Evolutionary conservation across 2,888 invertebrate species (phyloP), one percentile per base, ranked within the genome.

Genomic region (Oxytorus armatus): DNA sequence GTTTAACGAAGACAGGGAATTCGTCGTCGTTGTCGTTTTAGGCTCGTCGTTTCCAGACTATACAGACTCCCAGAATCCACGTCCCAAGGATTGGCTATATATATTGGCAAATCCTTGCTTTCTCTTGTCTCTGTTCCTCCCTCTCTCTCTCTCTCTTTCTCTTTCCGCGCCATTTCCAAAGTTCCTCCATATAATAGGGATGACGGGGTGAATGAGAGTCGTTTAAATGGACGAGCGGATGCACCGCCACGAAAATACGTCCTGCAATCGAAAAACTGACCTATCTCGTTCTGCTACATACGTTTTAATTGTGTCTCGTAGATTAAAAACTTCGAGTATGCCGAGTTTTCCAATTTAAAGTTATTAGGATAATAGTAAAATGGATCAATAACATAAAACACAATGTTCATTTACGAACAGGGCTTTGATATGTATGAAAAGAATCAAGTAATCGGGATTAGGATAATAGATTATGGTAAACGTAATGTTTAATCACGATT

Each of bases 1-100:
- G 21, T 70, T 70, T 49, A 44, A 57, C 77, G 39, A 18, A 66
- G 23, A 55, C 57, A 23, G 57, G 18, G 25, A 39, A 33, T 51
- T 66, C 14, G 47, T 70, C 63, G 8, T 63, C 61, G 11, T 65
- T 55, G 55, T 44, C 42, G 33, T 72, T 65, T 55, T 33, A 55
- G 42, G 29, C 63, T 33, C 18, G 44, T 16, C 53, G 44, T 55
- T 8, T n/a, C 33, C 3, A 5, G 49, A 25, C 39, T 47, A 51
- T 25, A 53, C 16, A 53, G 53, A 11, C 55, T 44, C 23, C 47
- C 23, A 4, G 55, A 36, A 65, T 77, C 57, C 63, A 69, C 70
- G 69, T 77, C 70, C 11, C 63, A 23, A 51, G 70, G 55, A 77
- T 77, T 65, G 55, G 69, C 77, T 55, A 29, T 63, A 63, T 55